Evolutionary conservation across 2,888 invertebrate species (phyloP), one percentile per base, ranked within the genome.

Genomic region (Ecliptopera silaceata): DNA sequence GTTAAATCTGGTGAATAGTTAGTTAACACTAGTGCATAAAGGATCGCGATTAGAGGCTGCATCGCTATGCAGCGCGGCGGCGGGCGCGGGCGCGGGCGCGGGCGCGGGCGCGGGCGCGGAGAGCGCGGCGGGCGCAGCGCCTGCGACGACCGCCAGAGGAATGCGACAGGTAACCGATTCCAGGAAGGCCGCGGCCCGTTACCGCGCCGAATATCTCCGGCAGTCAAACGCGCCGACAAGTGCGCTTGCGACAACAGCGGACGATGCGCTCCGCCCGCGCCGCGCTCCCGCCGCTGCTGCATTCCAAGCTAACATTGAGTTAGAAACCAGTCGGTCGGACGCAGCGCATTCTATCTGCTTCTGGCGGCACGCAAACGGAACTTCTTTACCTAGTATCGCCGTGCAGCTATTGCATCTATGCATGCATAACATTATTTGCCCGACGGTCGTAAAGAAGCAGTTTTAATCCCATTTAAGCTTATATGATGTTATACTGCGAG

Each of bases 141-240:
- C 74, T 68, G 80, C 77, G 71, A 74, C 79, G 81, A 72, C 87
- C 85, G 84, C 80, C 84, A 77, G 69, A 80, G 88, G 90, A 90
- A 90, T 90, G 90, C 88, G 84, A 88, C 90, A 91, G 90, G 90
- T 91, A 91, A 88, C 88, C 88, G 84, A 86, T 91, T 90, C 90
- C 89, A 82, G 88, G 90, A 90, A 91, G 89, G 89, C 89, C 88
- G 84, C 82, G 88, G 87, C 83, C 90, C 90, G 90, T 90, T 90
- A 90, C 89, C 83, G 89, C 86, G 89, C 89, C 90, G 89, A 90
- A 90, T 88, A 89, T 89, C 89, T 88, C 87, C 81, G 79, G 80
- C 87, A 84, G 85, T 88, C 89, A 89, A 89, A 89, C 86, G 89
- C 82, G 88, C 89, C 90, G 88, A 88, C 90, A 88, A 90, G 89